Base-by-base conservation (phyloP, 2,888 invertebrate genomes). In the Perizoma flavofasciatum region DNA sequence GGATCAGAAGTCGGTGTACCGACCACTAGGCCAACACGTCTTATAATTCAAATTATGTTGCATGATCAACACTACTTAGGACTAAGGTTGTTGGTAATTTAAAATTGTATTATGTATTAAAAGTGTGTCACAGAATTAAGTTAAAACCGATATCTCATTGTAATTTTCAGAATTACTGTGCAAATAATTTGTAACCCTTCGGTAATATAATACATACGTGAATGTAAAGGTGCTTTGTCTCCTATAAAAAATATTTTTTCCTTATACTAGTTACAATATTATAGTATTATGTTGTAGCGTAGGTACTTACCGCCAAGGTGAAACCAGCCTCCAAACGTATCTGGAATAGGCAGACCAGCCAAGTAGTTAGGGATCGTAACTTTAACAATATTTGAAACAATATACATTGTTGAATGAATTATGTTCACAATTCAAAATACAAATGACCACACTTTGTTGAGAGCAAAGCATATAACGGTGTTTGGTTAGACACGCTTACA, bases 281-380 rank as follows among this genome's bases (percentile, higher is more conserved):
- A 6, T 37, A 7, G 6, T 37, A 6, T 37, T 46, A 39, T 35
- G 35, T 41, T 6, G 22, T 22, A 22, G 22, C 22, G 22, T 32
- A 43, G n/a, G 10, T 33, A 56, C 80, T 82, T 76, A 97, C 98
- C 93, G 88, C 97, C 95, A 68, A 98, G 93, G 75, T 94, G 94
- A 86, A 97, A 97, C 96, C 97, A 96, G 80, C 98, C 98, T 66
- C 96, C 95, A 70, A 97, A 86, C 9, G 95, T 93, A 79, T 96
- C 95, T 6, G 98, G 98, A 83, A 98, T 95, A 22, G 98, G 98
- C 67, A 98, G 92, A 80, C 93, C 94, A 56, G 96, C 93, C 74
- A 98, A 93, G 92, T 98, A 98, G 86, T 96, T 95, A 5, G 98
- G 97, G 71, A 98, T 86, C 46, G 95, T 94, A 65, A 94, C 94